phyloP scores from a whole-genome alignment of 1,140 invertebrate species.

The Asbolus verrucosus region DNA sequence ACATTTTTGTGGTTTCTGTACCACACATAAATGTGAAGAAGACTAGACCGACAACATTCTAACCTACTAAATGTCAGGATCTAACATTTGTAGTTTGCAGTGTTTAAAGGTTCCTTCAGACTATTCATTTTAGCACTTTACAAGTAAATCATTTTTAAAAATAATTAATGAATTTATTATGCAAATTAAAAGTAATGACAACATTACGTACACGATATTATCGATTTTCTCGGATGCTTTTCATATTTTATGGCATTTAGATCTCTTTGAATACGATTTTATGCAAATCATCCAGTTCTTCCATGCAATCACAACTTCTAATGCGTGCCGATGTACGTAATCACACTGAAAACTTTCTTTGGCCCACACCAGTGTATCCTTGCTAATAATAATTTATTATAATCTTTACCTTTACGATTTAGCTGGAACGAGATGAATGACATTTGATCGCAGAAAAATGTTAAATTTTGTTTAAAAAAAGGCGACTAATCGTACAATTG shows the following conservation, averaged over 20 bases:
- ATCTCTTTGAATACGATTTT: not conserved
- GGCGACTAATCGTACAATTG: no score
- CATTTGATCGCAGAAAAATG: not conserved
- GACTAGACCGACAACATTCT: constrained; percentile 28
- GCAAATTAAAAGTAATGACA: no score
- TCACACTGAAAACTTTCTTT: not conserved
- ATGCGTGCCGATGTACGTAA: not conserved
- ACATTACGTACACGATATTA: no score
- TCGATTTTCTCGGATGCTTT: no score
- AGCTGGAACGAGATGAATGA: not conserved
- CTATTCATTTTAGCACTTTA: constrained; percentile 26
- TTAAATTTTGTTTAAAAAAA: not conserved
- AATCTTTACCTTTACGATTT: constrained; percentile 5
- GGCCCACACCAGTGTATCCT: constrained; percentile 3
- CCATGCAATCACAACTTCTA: not conserved
- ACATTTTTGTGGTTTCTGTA: constrained; percentile 27
- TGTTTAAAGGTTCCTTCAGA: constrained; percentile 4
- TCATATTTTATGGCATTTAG: no score
- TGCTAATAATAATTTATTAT: constrained; percentile 23
- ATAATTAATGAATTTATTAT: constrained; percentile 14
- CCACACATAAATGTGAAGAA: constrained; percentile 20
- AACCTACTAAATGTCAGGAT: constrained; percentile 26
- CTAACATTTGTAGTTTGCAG: constrained; percentile 23
- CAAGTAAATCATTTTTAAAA: constrained; percentile 6
- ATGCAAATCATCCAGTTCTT: constrained; percentile 9